A percentile compares a stretch with the other conserved stretches of the same genome.
Conservation (phyloP, 2,113 vertebrate species). For the Amblyornis subalaris region DNA sequence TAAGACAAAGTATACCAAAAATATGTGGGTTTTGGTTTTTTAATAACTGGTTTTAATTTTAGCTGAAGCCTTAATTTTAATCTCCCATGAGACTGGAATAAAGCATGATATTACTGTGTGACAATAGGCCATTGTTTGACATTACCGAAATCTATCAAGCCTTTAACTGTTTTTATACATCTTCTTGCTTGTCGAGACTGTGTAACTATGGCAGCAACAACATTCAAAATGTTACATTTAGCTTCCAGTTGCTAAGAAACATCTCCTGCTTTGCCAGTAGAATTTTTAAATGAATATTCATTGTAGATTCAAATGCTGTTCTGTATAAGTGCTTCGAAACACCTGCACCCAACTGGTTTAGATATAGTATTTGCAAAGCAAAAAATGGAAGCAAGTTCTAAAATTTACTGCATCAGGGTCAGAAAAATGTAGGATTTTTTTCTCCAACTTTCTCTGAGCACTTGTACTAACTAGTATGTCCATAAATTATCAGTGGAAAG, state of each 20-base stretch:
- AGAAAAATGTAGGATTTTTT: not conserved
- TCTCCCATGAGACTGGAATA: not conserved
- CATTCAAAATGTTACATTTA: not conserved
- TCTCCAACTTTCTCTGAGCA: not conserved
- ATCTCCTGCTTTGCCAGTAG: not conserved
- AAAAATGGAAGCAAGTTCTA: not conserved
- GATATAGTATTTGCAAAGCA: not conserved
- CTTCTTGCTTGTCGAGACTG: not conserved
- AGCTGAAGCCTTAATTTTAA: not conserved
- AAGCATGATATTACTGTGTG: not conserved
- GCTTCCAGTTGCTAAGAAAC: conserved; percentile 15
- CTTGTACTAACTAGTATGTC: not conserved
- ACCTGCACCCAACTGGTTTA: not conserved
- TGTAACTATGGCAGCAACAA: not conserved
- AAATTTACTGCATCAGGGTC: not conserved
- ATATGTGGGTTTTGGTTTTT: not conserved
- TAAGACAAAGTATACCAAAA: not conserved
- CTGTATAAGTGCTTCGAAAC: not conserved
- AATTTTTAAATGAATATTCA: not conserved
- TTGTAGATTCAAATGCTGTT: not conserved
- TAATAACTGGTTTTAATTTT: not conserved
- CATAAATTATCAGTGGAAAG: not conserved
- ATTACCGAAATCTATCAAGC: not conserved
- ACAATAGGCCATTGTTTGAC: not conserved
- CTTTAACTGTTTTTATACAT: not conserved